Evolutionary conservation across 2,888 invertebrate species (phyloP), one percentile per base, ranked within the genome.

Genomic region (Conistra vaccinii): DNA sequence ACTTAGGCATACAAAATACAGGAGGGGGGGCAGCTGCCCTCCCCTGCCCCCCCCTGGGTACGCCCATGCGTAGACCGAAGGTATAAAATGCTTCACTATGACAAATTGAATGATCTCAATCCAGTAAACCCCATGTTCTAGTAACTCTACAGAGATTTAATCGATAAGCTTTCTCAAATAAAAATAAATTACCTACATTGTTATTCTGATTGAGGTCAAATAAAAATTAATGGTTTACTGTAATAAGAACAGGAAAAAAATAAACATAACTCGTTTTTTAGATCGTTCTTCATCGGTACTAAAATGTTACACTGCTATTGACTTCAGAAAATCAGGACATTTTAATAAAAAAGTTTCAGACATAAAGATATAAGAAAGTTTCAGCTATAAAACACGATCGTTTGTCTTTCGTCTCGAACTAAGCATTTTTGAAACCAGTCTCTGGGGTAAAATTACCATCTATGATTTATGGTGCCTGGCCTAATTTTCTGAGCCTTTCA

Each of bases 271-370:
- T 26, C 2, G 7, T 29, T 71, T 79, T 61, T 55, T 17, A 45
- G 55, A 14, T 62, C 48, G 26, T 57, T 62, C 23, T 42, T 72
- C 42, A 62, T 76, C 39, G 53, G 17, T 62, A 32, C 39, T 76
- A 80, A 76, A 76, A 80, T 32, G 9, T 61, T 76, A 61, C 67
- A 35, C 10, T 55, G 26, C 32, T 79, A 61, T 61, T 62, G 80
- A 55, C 39, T 62, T 48, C 29, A 42, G 12, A 10, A 48, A 61
- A 26, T 26, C 23, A 55, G 35, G 39, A 29, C 39, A 48, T 62
- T 57, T 39, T 53, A 48, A 71, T 79, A 80, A 71, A 79, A 78
- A 80, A 62, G 20, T 29, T 62, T 70, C 3, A 7, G 29, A 14
- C 12, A n/a, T 73, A 48, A n/a, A 73, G 12, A 73, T 48, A 51